phyloP scores from a whole-genome alignment of 2,113 vertebrate genomes.

The Rhizomys pruinosus region DNA sequence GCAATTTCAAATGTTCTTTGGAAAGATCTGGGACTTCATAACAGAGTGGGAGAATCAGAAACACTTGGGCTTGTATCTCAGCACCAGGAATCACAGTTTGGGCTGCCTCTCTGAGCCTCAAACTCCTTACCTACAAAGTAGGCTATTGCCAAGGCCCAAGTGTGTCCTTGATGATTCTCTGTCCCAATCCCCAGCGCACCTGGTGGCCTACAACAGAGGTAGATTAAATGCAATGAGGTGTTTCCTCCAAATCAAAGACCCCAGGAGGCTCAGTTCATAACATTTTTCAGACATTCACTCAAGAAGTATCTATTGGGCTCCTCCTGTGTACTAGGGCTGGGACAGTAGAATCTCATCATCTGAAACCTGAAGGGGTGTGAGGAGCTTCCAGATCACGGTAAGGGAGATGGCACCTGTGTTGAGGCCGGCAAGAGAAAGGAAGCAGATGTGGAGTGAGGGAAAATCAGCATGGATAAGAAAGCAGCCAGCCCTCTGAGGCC shows the following conservation, averaged over 20 bases:
- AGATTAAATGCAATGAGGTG: background rate
- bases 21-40: background rate
- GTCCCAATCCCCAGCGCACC: background rate
- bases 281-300: slow-evolving; percentile 35
- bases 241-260: background rate
- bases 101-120: background rate
- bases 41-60: background rate
- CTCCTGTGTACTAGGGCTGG: background rate
- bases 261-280: slow-evolving; percentile 57
- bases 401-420: background rate
- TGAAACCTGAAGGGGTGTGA: background rate
- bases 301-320: background rate
- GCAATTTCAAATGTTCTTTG: background rate
- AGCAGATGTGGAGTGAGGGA: background rate
- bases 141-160: too few species aligned
- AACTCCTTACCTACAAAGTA: background rate
- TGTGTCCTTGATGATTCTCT: background rate
- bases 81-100: background rate
- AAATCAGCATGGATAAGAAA: background rate
- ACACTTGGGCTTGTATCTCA: background rate
- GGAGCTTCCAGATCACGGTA: background rate
- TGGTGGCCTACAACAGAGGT: background rate
- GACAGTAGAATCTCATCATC: background rate
- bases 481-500: fast-evolving
- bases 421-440: background rate